phyloP scores from a whole-genome alignment of 2,888 invertebrate genomes.

The Cosmopolites sordidus region DNA sequence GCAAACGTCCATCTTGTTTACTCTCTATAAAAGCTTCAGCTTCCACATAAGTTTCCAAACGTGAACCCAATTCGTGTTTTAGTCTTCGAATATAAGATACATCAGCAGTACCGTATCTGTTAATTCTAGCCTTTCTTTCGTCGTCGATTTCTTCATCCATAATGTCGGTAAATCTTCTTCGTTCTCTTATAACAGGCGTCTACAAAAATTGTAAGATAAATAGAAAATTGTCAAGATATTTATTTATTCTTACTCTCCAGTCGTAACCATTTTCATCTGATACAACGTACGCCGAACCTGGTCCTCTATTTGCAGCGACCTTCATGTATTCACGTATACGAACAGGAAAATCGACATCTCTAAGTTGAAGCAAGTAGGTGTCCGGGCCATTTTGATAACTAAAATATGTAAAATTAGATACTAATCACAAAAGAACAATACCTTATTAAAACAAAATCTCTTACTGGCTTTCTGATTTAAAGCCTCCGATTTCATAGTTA shows the following conservation, averaged over 20 bases:
- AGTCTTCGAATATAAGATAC: conserved; percentile 66
- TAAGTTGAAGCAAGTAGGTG: conserved; percentile 88
- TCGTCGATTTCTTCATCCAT: conserved; percentile 96
- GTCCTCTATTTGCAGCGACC: conserved; percentile 76
- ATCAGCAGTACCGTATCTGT: conserved; percentile 67
- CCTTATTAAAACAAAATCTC: conserved; percentile 43
- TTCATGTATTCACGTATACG: conserved; percentile 90
- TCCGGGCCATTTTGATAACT: conserved; percentile 97
- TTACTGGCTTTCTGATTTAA: conserved; percentile 84
- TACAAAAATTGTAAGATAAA: conserved; percentile 39
- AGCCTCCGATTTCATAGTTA: conserved; percentile 76
- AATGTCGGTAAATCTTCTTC: conserved; percentile 86
- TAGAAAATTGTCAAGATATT: not conserved
- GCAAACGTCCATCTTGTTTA: conserved; percentile 71
- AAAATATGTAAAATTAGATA: conserved; percentile 12
- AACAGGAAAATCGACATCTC: conserved; percentile 93
- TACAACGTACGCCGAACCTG: conserved; percentile 63
- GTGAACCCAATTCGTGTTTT: conserved; percentile 76
- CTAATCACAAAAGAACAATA: too few species aligned
- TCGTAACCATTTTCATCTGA: conserved; percentile 68
- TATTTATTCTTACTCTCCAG: conserved; percentile 59
- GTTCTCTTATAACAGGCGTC: conserved; percentile 84
- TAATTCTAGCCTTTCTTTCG: conserved; percentile 77
- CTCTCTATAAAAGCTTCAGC: conserved; percentile 79
- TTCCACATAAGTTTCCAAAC: conserved; percentile 82